Base-by-base conservation (phyloP, 2,888 invertebrate species). In the Rhopalosiphum nymphaeae region DNA sequence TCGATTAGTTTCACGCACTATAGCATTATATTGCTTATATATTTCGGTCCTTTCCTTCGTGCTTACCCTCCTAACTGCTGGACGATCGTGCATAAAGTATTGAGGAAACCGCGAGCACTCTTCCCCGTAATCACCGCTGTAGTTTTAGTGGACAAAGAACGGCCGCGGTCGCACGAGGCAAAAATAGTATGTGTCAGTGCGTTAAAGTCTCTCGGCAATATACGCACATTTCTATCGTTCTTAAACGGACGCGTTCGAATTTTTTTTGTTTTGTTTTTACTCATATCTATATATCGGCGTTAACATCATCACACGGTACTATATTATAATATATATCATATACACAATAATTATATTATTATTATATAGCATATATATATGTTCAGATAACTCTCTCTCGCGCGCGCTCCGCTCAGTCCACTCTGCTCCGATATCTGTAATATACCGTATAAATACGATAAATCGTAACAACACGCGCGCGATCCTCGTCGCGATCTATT, bases 401-500 rank as follows among this genome's bases (percentile, higher is more conserved):
- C n/a, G n/a, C n/a, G 61, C 29, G 61, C 61, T 10, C 67, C 44
- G 78, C 9, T 78, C 9, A 21, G 36, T 10, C 67, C 44, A 36
- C 9, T 78, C 9, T 36, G 36, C 36, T 21, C 9, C 36, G 78
- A 78, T 78, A 36, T 36, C 36, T 9, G 36, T 36, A 78, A 78
- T 78, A 78, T 42, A 78, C 78, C 78, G 36, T 78, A 78, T 42
- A 78, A 78, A 78, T 78, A 78, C 78, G 21, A 78, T 78, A 78
- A 78, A 78, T 78, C 78, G 78, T 78, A 78, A 78, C 21, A 78
- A 78, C 36, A 21, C 21, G 36, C 16, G 78, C 21, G 36, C 78
- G 78, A 78, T 78, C 78, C 78, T 78, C 78, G 78, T 78, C 78
- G 78, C 78, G 78, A 78, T 78, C 78, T 78, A 78, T 78, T 78